These are phyloP conservation scores for Drosophila kambysellisi DNA, from an alignment of 2,888 invertebrate species.

Conservation along the genomic window DNA sequence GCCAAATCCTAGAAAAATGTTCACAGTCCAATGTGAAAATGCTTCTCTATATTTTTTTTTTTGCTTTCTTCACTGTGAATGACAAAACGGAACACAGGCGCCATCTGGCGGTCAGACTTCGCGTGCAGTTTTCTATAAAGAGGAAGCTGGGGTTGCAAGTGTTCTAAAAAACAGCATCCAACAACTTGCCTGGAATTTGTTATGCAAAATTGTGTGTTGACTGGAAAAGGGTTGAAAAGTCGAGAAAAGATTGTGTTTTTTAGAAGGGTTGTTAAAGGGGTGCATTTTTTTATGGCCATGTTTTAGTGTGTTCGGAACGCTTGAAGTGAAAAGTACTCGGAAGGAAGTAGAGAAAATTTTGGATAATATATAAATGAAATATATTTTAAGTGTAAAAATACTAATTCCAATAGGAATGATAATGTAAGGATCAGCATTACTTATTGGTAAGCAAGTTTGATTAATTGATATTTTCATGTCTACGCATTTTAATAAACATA, in stretches of 20 bases:
- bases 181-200: not conserved
- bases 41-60: not conserved
- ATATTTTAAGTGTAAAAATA: not conserved
- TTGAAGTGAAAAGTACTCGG: conserved; percentile 6
- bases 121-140: conserved; percentile 5
- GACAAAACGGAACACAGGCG: conserved; percentile 43
- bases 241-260: conserved; percentile 40
- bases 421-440: not conserved
- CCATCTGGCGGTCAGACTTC: conserved; percentile 45
- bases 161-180: conserved; percentile 66
- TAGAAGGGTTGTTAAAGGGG: conserved; percentile 56
- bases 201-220: conserved; percentile 58
- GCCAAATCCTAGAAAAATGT: conserved; percentile 50
- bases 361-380: not conserved
- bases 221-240: conserved; percentile 69
- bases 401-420: not conserved
- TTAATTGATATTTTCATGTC: rapidly evolving
- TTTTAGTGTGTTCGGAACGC: conserved; percentile 36
- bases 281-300: conserved; percentile 30
- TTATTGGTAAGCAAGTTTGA: not conserved
- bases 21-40: not conserved
- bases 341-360: not conserved
- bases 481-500: not conserved
- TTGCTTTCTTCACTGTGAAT: conserved; percentile 7
- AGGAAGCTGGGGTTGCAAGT: conserved; percentile 58